These are phyloP conservation scores for Ophiothrix spiculata DNA, from an alignment of 35 echinoderm and acorn worm genomes.

Conservation along the genomic window DNA sequence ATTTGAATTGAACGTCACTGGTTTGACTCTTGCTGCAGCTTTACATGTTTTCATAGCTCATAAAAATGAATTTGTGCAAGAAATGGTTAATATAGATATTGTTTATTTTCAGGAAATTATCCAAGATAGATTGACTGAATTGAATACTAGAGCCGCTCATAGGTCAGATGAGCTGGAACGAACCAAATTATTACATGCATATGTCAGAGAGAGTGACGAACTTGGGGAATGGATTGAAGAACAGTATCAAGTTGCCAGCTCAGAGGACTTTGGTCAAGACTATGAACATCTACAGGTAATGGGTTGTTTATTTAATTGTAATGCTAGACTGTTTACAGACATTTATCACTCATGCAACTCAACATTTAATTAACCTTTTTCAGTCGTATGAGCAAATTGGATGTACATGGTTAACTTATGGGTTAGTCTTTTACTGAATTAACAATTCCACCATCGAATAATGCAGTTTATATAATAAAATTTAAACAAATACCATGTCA, in stretches of 20 bases:
- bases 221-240: constrained; percentile 93
- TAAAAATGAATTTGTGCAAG: no score
- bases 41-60: no score
- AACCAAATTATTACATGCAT: constrained; percentile 70
- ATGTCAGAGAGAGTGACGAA: constrained; percentile 85
- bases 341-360: no score
- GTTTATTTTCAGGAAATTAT: constrained; percentile 52
- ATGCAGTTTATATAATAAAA: constrained; percentile 56
- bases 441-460: no score
- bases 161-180: constrained; percentile 57
- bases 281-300: constrained; percentile 78
- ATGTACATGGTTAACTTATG: no score
- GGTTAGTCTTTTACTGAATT: no score
- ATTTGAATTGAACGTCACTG: no score
- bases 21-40: no score
- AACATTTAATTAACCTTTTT: no score
- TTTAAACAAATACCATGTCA: constrained; percentile 77
- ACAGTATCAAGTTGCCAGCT: constrained; percentile 75
- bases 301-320: neutral
- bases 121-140: constrained; percentile 35
- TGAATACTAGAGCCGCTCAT: constrained; percentile 31
- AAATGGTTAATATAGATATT: no score
- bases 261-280: constrained; percentile 96
- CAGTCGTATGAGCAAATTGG: no score
- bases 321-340: no score